Evolutionary conservation across 2,888 invertebrate species (phyloP), one percentile per base, ranked within the genome.

Genomic region (Cantharis flavilabris): DNA sequence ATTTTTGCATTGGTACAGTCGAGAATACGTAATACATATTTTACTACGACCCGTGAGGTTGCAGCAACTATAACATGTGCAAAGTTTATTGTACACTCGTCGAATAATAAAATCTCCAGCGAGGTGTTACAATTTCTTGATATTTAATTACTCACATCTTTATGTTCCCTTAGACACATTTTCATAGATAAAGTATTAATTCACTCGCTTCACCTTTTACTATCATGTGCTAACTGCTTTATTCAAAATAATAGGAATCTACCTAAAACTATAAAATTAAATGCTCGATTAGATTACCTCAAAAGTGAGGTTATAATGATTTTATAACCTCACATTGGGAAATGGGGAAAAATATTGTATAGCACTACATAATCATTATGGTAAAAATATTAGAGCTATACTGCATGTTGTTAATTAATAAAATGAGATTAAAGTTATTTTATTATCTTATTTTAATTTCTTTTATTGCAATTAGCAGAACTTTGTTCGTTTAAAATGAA

Each of bases 121-220:
- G 72, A 76, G 71, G 75, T 74, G 76, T 76, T 75, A 80, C 79
- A 80, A 80, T 78, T 73, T 75, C 73, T 63, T 69, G 76, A 75
- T 73, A 74, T 70, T 69, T 73, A 73, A 70, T 80, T 78, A 73
- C 71, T 71, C 71, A 23, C 71, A 63, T 73, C 69, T 77, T 76
- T 78, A 78, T 79, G 77, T 33, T 69, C 65, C 71, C 72, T 77
- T 71, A 73, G 18, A 65, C 18, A 16, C 33, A 65, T 23, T 67
- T 67, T 67, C 18, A 23, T 2, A 49, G n/a, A n/a, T 49, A 49
- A 49, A 49, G n/a, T 49, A 49, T n/a, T 49, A 7, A 49, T 49
- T 7, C 2, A 49, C 4, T 49, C 13, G 0, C 49, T 13, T 5
- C 49, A 49, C 0, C 5, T 49, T n/a, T n/a, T 33, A 33, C n/a